Evolutionary conservation across 2,113 vertebrate species (phyloP).

Genomic region (Nymphicus hollandicus): DNA sequence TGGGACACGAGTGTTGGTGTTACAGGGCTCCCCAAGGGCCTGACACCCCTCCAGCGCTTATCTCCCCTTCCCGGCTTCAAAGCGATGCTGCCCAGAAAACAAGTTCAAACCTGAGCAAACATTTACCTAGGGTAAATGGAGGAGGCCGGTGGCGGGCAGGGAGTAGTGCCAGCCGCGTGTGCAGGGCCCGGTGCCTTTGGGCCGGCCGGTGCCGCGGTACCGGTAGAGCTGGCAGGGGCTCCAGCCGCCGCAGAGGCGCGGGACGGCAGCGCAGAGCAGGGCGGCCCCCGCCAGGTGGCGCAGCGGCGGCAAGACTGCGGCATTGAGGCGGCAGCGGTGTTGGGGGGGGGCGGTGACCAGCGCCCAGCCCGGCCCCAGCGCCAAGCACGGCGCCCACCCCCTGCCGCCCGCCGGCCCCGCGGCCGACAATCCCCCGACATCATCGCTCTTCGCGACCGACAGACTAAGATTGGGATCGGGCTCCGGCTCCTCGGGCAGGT

Average conservation of each 20-base stretch:
- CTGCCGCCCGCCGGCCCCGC: too few relatives aligned
- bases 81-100: not conserved
- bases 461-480: too few relatives aligned
- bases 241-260: slow-evolving; percentile 40
- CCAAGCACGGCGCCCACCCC: too few relatives aligned
- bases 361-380: not conserved
- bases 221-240: slow-evolving; percentile 46
- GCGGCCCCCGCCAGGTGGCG: slow-evolving; percentile 64
- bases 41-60: not conserved
- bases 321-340: too few relatives aligned
- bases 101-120: slow-evolving; percentile 23
- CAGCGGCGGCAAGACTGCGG: not conserved
- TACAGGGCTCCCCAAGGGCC: not conserved
- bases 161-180: slow-evolving; percentile 78
- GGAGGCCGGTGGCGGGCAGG: slow-evolving; percentile 72
- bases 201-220: not conserved
- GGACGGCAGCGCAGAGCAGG: slow-evolving; percentile 74
- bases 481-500: too few relatives aligned
- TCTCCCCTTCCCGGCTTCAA: not conserved
- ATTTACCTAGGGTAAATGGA: not conserved
- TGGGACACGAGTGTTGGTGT: not conserved
- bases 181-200: slow-evolving; percentile 60
- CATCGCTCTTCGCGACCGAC: too few relatives aligned
- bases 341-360: not conserved
- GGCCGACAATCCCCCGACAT: too few relatives aligned